A percentile compares a stretch with the other conserved stretches of the same genome.
These are phyloP conservation scores for Phyllostomus hastatus DNA, from an alignment of 2,113 vertebrate genomes.

Conservation along the genomic window DNA sequence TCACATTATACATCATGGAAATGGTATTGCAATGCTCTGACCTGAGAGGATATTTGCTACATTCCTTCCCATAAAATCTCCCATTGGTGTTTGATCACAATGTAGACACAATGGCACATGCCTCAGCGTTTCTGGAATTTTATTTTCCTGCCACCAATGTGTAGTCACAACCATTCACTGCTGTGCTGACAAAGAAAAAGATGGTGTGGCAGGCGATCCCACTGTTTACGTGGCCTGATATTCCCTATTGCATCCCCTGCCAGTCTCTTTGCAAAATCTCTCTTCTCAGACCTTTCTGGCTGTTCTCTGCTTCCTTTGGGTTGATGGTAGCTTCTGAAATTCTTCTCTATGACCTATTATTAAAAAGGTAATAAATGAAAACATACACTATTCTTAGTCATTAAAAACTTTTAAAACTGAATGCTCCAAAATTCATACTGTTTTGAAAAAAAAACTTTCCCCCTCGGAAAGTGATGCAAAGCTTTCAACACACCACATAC, in stretches of 20 bases:
- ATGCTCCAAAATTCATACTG: background rate
- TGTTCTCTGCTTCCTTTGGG: background rate
- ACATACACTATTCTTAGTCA: background rate
- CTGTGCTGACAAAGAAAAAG: background rate
- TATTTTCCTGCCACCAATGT: background rate
- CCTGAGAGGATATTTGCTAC: background rate
- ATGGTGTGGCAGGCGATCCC: background rate
- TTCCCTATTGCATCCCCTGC: background rate
- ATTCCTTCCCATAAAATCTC: constrained; percentile 35
- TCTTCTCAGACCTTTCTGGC: background rate
- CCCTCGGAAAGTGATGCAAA: background rate
- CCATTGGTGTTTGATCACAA: background rate
- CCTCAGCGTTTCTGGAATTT: background rate
- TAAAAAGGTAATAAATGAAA: background rate
- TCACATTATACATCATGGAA: constrained; percentile 40
- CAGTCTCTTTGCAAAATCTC: background rate
- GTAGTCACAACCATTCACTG: background rate
- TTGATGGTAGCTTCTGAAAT: background rate
- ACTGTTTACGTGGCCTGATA: background rate
- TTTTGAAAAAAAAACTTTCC: background rate
- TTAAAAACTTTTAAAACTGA: background rate
- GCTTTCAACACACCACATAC: background rate
- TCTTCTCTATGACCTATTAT: background rate
- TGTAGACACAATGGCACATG: background rate
- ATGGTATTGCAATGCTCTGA: background rate